Percentiles rank a stretch among this genome's conserved stretches.
Conservation (phyloP, 2,797 vertebrate species). For the Melopsittacus undulatus region DNA sequence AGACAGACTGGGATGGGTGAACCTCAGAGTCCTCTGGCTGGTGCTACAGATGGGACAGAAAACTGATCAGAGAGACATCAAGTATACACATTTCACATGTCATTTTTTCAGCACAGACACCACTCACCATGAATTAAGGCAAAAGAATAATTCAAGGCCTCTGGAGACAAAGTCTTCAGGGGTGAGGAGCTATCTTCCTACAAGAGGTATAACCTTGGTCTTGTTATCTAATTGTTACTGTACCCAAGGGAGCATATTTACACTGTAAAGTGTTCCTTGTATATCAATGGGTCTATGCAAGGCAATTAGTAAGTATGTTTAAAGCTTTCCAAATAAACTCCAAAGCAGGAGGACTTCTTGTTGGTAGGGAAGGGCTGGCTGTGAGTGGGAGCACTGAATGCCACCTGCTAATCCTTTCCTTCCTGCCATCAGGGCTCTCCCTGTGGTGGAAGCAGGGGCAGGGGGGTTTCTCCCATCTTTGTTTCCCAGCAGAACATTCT, state of each 20-base stretch:
- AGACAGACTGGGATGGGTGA: background rate
- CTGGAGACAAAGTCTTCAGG: background rate
- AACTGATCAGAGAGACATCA: background rate
- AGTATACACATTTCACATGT: accelerated
- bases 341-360: background rate
- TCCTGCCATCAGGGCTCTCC: background rate
- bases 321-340: conserved; percentile 35
- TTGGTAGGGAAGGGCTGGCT: conserved; percentile 9
- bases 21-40: background rate
- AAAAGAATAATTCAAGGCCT: background rate
- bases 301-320: background rate
- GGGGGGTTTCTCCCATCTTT: background rate
- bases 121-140: background rate
- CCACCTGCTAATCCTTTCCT: background rate
- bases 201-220: background rate
- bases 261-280: background rate
- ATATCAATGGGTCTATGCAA: background rate
- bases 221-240: background rate
- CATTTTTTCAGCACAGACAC: background rate
- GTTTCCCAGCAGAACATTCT: background rate
- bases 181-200: background rate
- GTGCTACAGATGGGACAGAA: background rate
- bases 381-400: background rate
- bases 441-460: background rate
- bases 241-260: conserved; percentile 28